Base-by-base conservation (phyloP, 2,113 vertebrate species). In the Piaya cayana region DNA sequence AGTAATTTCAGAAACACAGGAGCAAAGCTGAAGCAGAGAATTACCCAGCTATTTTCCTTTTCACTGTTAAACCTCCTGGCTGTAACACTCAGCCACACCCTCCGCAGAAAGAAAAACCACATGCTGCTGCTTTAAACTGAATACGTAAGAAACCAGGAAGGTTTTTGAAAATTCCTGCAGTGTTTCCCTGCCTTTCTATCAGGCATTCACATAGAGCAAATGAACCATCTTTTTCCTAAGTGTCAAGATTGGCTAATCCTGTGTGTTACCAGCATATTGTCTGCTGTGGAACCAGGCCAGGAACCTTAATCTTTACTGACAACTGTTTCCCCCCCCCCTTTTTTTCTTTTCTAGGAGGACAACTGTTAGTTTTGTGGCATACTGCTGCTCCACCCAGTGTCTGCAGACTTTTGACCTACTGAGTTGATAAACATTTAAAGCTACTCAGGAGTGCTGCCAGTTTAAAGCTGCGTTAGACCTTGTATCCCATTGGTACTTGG, bases 341-440 rank as follows among this genome's bases (percentile, higher is more conserved):
- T 59, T 62, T 62, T 87, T 86, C 78, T 63, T 34, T 84, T 74
- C 45, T 93, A 98, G 97, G 97, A 99, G 98, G 97, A 99, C 98
- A n/a, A 96, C 98, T 11, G 98, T 99, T 77, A 99, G 98, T 95
- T 99, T 99, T 95, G 98, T 99, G 96, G 99, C 99, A 34, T 99
- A 99, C 95, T 99, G 99, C 98, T 99, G 99, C 97, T 99, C 99
- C 95, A 99, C 98, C 96, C 98, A 97, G 69, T 99, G 99, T 98
- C 98, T 99, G 95, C 98, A 98, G 98, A 98, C 98, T 85, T 99
- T 99, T 97, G 97, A 99, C 98, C 98, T 99, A 83, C 98, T 99
- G 96, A 98, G 98, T 78, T 99, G 99, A 99, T 97, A 95, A 97
- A 97, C 96, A 97, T 96, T 95, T 90, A 39, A 47, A 91, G 79